phyloP scores from a whole-genome alignment of 2,888 invertebrate genomes.

The Dolichomitus sp. region DNA sequence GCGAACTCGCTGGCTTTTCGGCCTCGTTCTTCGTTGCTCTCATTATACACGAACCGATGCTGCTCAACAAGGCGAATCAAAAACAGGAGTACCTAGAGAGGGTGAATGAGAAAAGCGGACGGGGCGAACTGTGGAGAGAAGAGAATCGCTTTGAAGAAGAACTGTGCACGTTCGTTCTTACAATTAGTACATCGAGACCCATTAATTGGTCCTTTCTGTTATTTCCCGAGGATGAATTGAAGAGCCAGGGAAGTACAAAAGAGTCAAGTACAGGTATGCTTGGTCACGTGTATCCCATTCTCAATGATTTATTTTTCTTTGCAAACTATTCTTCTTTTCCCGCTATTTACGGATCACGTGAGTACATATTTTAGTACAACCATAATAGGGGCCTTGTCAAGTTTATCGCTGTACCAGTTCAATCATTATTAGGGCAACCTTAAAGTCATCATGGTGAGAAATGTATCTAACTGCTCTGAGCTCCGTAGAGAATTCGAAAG shows the following conservation, averaged over 20 bases:
- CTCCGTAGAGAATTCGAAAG: neutral
- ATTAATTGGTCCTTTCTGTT: slow-evolving; percentile 65
- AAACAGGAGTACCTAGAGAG: slow-evolving; percentile 33
- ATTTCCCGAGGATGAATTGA: slow-evolving; percentile 49
- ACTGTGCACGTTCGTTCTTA: slow-evolving; percentile 60
- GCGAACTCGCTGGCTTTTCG: slow-evolving; percentile 26
- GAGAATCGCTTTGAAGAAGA: slow-evolving; percentile 61
- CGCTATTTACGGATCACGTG: neutral
- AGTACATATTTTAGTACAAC: slow-evolving; percentile 3
- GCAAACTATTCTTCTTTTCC: neutral
- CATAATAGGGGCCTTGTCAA: neutral
- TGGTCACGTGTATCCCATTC: neutral
- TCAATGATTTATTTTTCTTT: neutral
- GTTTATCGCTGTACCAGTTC: neutral
- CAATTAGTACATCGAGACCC: slow-evolving; percentile 61
- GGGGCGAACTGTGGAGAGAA: slow-evolving; percentile 23
- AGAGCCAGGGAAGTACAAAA: slow-evolving; percentile 47
- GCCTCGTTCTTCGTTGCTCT: slow-evolving; percentile 38
- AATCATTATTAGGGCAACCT: neutral
- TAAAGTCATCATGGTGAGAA: neutral
- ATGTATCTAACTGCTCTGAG: neutral
- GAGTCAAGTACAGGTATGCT: slow-evolving; percentile 9
- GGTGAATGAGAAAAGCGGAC: slow-evolving; percentile 44
- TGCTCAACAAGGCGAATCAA: slow-evolving; percentile 34
- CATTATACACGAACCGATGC: slow-evolving; percentile 44